Conservation (phyloP, 2,797 vertebrate species). For the Anas georgica region DNA sequence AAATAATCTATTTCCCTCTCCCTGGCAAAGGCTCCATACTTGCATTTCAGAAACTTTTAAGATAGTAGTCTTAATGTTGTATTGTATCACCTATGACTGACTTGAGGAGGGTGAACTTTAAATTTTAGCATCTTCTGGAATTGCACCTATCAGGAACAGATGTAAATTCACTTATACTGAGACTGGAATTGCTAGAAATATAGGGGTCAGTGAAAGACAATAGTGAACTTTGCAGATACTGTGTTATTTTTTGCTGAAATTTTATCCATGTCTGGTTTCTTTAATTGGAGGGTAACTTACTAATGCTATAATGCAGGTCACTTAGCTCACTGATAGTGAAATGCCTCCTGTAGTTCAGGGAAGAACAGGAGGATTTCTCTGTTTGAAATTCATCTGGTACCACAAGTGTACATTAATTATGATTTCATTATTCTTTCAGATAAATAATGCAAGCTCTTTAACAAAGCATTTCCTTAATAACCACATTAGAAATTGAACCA, state of each 20-base stretch:
- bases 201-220: neutral
- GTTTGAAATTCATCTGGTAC: conserved; percentile 12
- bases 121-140: neutral
- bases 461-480: conserved; percentile 70
- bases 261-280: neutral
- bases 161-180: neutral
- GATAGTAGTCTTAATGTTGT: neutral
- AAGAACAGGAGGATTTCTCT: conserved; percentile 20
- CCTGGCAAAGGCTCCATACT: neutral
- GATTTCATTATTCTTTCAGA: conserved; percentile 72
- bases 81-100: neutral
- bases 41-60: neutral
- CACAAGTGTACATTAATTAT: conserved; percentile 47
- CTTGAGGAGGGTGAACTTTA: neutral
- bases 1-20: neutral
- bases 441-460: conserved; percentile 74
- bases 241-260: neutral
- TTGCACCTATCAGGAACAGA: neutral
- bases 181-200: neutral
- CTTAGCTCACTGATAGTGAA: neutral
- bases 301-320: neutral
- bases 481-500: conserved; percentile 53
- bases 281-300: neutral
- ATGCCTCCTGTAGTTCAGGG: neutral
- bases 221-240: neutral